Evolutionary conservation across 2,797 vertebrate genomes (phyloP).

Genomic region (Lycodopsis pacificus): DNA sequence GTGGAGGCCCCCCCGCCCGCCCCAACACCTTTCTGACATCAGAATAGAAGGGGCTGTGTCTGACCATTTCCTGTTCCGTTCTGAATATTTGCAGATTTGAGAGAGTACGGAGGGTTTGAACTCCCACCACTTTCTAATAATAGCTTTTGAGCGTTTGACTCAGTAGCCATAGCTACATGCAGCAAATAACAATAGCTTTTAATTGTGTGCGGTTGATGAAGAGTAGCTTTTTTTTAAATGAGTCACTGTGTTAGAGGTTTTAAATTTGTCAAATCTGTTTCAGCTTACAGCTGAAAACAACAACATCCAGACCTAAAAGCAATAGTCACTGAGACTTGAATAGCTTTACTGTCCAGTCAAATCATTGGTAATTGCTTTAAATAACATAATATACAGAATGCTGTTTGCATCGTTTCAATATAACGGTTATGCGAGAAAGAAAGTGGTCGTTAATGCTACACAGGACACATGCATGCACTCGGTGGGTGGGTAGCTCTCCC

Average conservation of each 20-base stretch:
- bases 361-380: not conserved
- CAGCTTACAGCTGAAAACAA: not conserved
- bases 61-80: not conserved
- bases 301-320: not conserved
- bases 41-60: not conserved
- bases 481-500: not conserved
- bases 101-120: not conserved
- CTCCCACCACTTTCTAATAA: not conserved
- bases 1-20: not conserved
- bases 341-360: conserved; percentile 3
- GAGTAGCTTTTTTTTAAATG: not conserved
- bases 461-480: not conserved
- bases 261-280: not conserved
- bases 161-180: not conserved
- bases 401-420: not conserved
- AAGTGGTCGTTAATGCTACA: not conserved
- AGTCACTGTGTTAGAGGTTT: not conserved
- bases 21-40: not conserved
- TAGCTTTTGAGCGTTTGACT: not conserved
- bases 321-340: not conserved
- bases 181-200: not conserved
- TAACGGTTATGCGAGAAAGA: not conserved
- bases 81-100: not conserved
- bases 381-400: conserved; percentile 4
- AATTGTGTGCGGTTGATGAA: not conserved